A percentile compares a stretch with the other conserved stretches of the same genome.
These are phyloP conservation scores for Acanthochromis polyacanthus DNA, from an alignment of 2,113 vertebrate species.

Conservation along the genomic window DNA sequence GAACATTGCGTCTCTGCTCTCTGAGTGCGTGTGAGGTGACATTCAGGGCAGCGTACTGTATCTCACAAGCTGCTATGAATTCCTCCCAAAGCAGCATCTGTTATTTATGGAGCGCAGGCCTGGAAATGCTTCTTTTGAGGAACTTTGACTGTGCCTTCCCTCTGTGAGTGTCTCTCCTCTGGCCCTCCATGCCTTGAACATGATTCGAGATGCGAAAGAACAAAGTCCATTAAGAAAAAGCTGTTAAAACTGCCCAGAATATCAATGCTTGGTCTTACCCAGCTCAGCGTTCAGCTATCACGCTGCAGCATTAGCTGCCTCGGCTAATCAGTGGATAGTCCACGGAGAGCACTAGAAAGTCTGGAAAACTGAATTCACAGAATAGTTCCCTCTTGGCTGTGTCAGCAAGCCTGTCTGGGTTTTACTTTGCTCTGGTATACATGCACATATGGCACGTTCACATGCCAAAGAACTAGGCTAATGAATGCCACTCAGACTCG, in stretches of 20 bases:
- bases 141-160: constrained; percentile 21
- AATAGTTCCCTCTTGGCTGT: constrained; percentile 20
- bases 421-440: constrained; percentile 38
- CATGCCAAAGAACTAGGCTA: constrained; percentile 37
- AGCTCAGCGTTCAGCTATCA: constrained; percentile 18
- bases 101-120: constrained; percentile 56
- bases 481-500: constrained; percentile 35
- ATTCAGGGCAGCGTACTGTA: constrained; percentile 13
- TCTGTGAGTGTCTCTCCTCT: neutral
- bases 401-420: constrained; percentile 36
- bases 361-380: constrained; percentile 50
- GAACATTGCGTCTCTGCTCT: constrained; percentile 7
- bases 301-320: constrained; percentile 22
- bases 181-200: constrained; percentile 6
- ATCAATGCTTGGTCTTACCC: neutral
- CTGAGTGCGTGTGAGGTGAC: constrained; percentile 27
- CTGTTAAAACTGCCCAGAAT: constrained; percentile 10
- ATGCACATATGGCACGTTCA: constrained; percentile 45
- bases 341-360: constrained; percentile 1
- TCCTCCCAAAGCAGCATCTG: constrained; percentile 33
- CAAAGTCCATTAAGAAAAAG: neutral
- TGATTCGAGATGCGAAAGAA: neutral
- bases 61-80: constrained; percentile 34
- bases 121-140: constrained; percentile 49
- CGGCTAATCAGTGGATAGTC: constrained; percentile 3